phyloP scores from a whole-genome alignment of 1,140 invertebrate species.

The Trachelipus rathkii region DNA sequence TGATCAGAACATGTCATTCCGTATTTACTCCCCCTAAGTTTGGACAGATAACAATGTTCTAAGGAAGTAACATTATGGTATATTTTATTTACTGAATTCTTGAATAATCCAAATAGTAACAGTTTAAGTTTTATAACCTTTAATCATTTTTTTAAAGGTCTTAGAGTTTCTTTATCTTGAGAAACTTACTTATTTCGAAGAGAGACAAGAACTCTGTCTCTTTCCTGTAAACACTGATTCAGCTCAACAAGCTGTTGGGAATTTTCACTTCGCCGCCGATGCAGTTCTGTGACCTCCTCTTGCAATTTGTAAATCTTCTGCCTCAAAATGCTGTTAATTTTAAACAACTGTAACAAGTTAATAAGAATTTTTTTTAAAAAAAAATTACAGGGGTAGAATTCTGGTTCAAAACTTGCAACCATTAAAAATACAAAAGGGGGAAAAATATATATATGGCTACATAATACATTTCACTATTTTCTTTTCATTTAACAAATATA shows the following conservation, averaged over 20 bases:
- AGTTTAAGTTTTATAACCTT: too few relatives aligned
- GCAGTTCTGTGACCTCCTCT: conserved; percentile 86
- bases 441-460: not conserved
- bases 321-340: conserved; percentile 59
- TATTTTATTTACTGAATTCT: too few relatives aligned
- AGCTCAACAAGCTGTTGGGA: conserved; percentile 87
- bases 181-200: conserved; percentile 34
- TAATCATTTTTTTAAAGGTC: too few relatives aligned
- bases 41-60: too few relatives aligned
- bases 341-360: conserved; percentile 2
- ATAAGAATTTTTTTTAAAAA: too few relatives aligned
- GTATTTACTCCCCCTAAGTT: too few relatives aligned
- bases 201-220: conserved; percentile 59
- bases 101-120: too few relatives aligned
- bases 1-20: too few relatives aligned
- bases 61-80: too few relatives aligned
- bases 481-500: too few relatives aligned
- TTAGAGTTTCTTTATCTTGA: not conserved
- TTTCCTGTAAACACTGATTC: conserved; percentile 77
- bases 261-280: conserved; percentile 83
- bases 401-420: not conserved
- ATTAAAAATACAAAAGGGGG: not conserved
- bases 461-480: too few relatives aligned
- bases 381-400: not conserved
- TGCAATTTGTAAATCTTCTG: conserved; percentile 79